Percentiles rank a stretch among this genome's conserved stretches.
phyloP scores from a whole-genome alignment of 2,113 vertebrate genomes.

The Aythya baeri region DNA sequence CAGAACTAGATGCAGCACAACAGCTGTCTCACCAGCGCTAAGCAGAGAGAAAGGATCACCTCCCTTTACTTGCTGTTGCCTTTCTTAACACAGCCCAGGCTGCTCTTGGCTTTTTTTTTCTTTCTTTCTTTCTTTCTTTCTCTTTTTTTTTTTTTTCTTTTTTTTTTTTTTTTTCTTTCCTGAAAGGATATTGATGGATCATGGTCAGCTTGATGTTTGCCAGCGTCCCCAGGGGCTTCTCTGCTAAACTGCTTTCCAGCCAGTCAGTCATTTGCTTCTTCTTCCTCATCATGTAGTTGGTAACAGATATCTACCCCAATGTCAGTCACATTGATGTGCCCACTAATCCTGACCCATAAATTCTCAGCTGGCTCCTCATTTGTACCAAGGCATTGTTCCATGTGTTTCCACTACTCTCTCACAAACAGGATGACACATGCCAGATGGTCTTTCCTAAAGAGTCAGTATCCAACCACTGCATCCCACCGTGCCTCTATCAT shows the following conservation, averaged over 20 bases:
- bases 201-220: neutral
- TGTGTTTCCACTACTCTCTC: neutral
- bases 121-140: too few relatives aligned
- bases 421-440: neutral
- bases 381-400: neutral
- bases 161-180: fast-evolving
- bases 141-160: fast-evolving
- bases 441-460: neutral
- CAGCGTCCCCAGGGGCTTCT: neutral
- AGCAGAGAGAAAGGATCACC: neutral
- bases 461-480: neutral
- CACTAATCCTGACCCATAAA: neutral
- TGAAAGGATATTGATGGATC: neutral
- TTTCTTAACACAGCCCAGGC: neutral
- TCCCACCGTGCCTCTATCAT: neutral
- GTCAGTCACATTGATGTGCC: neutral
- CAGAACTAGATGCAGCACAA: neutral
- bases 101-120: neutral
- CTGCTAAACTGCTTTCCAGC: neutral
- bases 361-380: neutral
- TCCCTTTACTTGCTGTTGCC: neutral
- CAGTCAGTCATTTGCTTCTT: neutral
- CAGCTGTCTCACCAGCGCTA: neutral
- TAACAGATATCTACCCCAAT: neutral
- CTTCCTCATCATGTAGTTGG: neutral